Base-by-base conservation (phyloP, 1,140 invertebrate genomes). In the Diplogasteroides magnus region DNA sequence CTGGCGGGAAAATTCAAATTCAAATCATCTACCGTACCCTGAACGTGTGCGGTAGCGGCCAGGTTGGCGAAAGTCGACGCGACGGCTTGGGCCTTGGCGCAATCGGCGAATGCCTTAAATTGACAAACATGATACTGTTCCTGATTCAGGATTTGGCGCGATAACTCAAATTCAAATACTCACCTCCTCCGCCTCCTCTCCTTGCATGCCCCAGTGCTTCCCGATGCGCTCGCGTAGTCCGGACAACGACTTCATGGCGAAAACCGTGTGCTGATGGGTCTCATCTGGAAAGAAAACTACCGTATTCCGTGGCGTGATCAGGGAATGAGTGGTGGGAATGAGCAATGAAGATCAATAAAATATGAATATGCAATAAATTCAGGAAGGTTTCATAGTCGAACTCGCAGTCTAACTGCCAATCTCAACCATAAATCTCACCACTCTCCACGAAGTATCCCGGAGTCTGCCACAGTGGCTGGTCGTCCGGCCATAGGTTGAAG, bases 361-460 rank as follows among this genome's bases (percentile, higher is more conserved):
- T n/a, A n/a, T n/a, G n/a, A n/a, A n/a, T n/a, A n/a, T n/a, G n/a
- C n/a, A n/a, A n/a, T n/a, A n/a, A n/a, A n/a, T n/a, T n/a, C n/a
- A n/a, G n/a, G n/a, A n/a, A n/a, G n/a, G n/a, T n/a, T n/a, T n/a
- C n/a, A n/a, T n/a, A n/a, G n/a, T n/a, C n/a, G n/a, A n/a, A n/a
- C n/a, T n/a, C n/a, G n/a, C n/a, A n/a, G n/a, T n/a, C n/a, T n/a
- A n/a, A n/a, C n/a, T n/a, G n/a, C n/a, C n/a, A n/a, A n/a, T n/a
- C n/a, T n/a, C n/a, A n/a, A n/a, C n/a, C n/a, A n/a, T n/a, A n/a
- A n/a, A n/a, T n/a, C n/a, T 66, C 55, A 37, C 69, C 64, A 25
- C 55, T 69, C n/a, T 82, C 80, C 23, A 68, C 64, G 56, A 82
- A 80, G 61, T 82, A 82, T 14, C 81, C 81, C 2, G 80, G 80